Evolutionary conservation across 2,113 vertebrate genomes (phyloP).

Genomic region (Malurus cyaneus): DNA sequence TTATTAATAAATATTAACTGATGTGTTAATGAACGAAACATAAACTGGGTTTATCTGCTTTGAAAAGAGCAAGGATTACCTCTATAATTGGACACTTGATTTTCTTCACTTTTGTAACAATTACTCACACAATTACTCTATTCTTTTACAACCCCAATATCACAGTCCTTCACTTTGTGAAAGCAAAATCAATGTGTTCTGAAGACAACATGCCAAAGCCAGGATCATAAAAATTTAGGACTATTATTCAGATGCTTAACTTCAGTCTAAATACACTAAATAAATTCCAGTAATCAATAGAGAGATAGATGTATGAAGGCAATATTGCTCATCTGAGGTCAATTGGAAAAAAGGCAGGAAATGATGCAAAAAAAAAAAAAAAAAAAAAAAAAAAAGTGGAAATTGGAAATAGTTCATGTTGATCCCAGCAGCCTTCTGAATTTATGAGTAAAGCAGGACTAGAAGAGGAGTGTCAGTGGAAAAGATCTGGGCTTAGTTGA

Average conservation of each 20-base stretch:
- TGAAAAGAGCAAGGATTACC: neutral
- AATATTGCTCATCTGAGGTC: neutral
- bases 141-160: neutral
- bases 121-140: neutral
- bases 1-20: neutral
- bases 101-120: neutral
- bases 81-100: neutral
- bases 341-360: neutral
- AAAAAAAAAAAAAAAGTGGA: fast-evolving
- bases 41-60: neutral
- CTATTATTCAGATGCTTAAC: neutral
- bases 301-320: neutral
- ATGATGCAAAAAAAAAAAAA: neutral
- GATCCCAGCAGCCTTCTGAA: neutral
- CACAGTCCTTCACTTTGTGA: neutral
- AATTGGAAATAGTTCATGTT: neutral
- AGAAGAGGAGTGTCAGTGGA: neutral
- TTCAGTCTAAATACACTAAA: neutral
- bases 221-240: neutral
- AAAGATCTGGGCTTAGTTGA: neutral
- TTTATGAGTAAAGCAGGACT: neutral
- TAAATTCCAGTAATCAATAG: neutral
- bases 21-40: neutral
- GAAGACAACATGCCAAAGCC: neutral
- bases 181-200: neutral